Evolutionary conservation across 2,113 vertebrate species (phyloP).

Genomic region (Poeciliopsis prolifica): DNA sequence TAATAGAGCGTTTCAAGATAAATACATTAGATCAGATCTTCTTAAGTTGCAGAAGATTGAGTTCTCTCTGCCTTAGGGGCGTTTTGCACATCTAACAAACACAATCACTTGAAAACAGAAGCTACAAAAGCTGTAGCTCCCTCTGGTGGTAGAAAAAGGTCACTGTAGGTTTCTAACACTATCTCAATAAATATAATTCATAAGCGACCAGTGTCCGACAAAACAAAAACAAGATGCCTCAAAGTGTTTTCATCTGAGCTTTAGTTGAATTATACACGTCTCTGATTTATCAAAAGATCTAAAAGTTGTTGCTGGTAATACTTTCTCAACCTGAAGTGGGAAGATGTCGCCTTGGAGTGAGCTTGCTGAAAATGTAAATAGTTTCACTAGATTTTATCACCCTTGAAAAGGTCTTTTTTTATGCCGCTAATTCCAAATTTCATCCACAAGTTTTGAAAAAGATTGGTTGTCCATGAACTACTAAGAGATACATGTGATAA

Average conservation of each 20-base stretch:
- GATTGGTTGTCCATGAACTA: background rate
- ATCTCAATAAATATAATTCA: background rate
- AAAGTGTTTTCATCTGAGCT: too few species aligned
- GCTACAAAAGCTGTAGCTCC: background rate
- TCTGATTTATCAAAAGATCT: too few species aligned
- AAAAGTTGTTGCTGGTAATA: background rate
- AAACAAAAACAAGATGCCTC: too few species aligned
- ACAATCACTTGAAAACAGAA: background rate
- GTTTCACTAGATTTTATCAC: background rate
- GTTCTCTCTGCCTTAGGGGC: background rate
- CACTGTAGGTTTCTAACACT: background rate
- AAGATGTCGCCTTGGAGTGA: background rate
- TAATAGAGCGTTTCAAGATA: background rate
- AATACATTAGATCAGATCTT: background rate
- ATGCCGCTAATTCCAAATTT: background rate
- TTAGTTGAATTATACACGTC: too few species aligned
- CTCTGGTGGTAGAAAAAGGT: constrained; percentile 12
- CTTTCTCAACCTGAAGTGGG: background rate
- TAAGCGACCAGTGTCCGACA: background rate
- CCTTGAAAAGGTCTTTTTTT: too few species aligned
- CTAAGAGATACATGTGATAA: background rate
- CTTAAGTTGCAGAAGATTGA: background rate
- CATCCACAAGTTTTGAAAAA: background rate
- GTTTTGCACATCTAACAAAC: constrained; percentile 13
- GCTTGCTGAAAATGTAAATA: background rate